Evolutionary conservation across 2,888 invertebrate species (phyloP).

Genomic region (Tromatobia lineatoria): DNA sequence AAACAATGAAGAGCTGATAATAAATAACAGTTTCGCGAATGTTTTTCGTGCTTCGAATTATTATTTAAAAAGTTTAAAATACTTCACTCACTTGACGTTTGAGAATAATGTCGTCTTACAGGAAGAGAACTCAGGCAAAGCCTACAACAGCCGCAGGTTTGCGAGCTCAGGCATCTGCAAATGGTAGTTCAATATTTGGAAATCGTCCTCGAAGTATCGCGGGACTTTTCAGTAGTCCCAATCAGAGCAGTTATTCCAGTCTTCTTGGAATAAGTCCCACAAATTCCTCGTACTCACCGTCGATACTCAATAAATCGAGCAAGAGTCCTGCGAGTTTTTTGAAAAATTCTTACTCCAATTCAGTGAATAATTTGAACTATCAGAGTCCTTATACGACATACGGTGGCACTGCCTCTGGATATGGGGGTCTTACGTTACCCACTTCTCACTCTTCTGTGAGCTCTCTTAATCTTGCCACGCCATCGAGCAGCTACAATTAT

Average conservation of each 20-base stretch:
- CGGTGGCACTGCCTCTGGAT: conserved; percentile 89
- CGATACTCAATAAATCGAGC: conserved; percentile 74
- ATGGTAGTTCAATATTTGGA: conserved; percentile 84
- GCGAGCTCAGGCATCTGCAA: conserved; percentile 84
- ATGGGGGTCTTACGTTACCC: conserved; percentile 90
- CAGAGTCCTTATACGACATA: conserved; percentile 87
- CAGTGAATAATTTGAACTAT: conserved; percentile 85
- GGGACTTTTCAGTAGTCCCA: conserved; percentile 80
- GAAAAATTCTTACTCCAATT: conserved; percentile 83
- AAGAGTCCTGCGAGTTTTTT: conserved; percentile 75
- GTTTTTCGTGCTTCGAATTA: background rate
- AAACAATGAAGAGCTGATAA: background rate
- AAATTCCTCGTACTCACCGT: conserved; percentile 78
- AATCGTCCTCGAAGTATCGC: conserved; percentile 82
- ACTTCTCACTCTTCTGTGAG: conserved; percentile 86
- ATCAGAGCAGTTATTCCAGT: conserved; percentile 80
- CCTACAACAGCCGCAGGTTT: conserved; percentile 84
- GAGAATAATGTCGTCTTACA: conserved; percentile 82
- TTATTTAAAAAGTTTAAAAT: background rate
- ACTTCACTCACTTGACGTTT: background rate
- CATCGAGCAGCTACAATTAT: conserved; percentile 82
- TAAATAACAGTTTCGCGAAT: background rate
- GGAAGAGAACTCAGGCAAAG: conserved; percentile 83
- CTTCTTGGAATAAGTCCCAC: conserved; percentile 79
- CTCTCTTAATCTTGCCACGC: conserved; percentile 88